Percentiles rank a stretch among this genome's conserved stretches.
phyloP scores from a whole-genome alignment of 1,140 invertebrate genomes.

The Aphaenogaster floridana region DNA sequence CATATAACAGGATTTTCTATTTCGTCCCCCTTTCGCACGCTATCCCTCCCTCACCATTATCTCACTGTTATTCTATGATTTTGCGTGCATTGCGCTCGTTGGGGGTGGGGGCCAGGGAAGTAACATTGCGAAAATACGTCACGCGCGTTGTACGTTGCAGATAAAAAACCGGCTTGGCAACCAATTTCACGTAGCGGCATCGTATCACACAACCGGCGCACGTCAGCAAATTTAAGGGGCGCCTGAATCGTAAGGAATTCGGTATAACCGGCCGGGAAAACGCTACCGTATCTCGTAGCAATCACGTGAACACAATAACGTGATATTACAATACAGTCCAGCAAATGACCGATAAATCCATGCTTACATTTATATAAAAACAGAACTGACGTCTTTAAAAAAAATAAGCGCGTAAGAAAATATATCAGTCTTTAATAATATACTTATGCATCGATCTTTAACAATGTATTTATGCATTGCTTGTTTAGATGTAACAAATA shows the following conservation, averaged over 20 bases:
- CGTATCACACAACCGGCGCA: conserved; percentile 27
- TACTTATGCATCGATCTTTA: too few relatives aligned
- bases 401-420: not conserved
- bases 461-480: not conserved
- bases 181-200: conserved; percentile 41
- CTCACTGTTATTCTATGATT: conserved; percentile 45
- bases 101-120: conserved; percentile 10
- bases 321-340: conserved; percentile 17
- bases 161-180: conserved; percentile 36
- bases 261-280: conserved; percentile 26
- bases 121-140: conserved; percentile 31
- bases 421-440: not conserved
- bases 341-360: conserved; percentile 3
- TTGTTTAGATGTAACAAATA: not conserved
- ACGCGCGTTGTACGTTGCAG: conserved; percentile 15
- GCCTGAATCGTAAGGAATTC: conserved; percentile 54
- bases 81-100: conserved; percentile 37
- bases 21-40: not conserved
- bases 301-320: conserved; percentile 14
- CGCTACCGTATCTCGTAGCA: not conserved
- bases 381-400: not conserved
- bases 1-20: conserved; percentile 51
- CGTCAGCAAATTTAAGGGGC: conserved; percentile 51
- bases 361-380: not conserved
- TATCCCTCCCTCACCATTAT: conserved; percentile 9